Conservation (phyloP, 2,888 invertebrate species). For the Chydorus sphaericus region DNA sequence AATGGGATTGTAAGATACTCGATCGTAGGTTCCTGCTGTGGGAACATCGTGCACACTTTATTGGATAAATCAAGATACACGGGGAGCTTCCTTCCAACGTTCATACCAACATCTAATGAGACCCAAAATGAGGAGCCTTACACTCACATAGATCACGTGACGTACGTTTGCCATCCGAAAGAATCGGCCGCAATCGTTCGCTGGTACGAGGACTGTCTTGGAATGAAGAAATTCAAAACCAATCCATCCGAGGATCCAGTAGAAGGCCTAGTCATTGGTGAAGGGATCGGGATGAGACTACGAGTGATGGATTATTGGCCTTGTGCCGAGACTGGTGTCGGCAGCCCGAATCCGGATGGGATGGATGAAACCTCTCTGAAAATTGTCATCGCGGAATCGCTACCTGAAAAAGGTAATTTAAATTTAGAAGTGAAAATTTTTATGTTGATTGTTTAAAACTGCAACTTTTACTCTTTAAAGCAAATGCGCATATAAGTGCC, state of each 20-base stretch:
- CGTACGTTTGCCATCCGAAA: constrained; percentile 28
- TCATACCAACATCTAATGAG: constrained; percentile 17
- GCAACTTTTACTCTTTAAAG: not conserved
- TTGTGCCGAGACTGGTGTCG: constrained; percentile 28
- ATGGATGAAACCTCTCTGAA: constrained; percentile 22
- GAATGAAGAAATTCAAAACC: constrained; percentile 29
- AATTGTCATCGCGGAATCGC: constrained; percentile 32
- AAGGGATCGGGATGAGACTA: constrained; percentile 30
- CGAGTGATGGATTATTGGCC: constrained; percentile 33
- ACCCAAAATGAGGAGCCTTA: constrained; percentile 12
- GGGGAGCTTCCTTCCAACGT: constrained; percentile 31
- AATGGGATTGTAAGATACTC: constrained; percentile 27
- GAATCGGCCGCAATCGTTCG: constrained; percentile 25
- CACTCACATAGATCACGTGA: constrained; percentile 31
- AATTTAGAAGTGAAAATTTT: not conserved
- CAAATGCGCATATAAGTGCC: constrained; percentile 30
- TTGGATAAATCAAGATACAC: constrained; percentile 28
- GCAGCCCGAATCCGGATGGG: constrained; percentile 15
- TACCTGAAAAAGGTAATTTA: constrained; percentile 21
- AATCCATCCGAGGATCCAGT: constrained; percentile 27
- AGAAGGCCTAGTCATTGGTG: constrained; percentile 29
- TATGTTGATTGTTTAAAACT: not conserved
- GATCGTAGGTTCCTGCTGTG: constrained; percentile 29
- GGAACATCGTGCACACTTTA: constrained; percentile 33
- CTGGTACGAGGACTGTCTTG: constrained; percentile 32